These are phyloP conservation scores for Ammodytes dubius DNA, from an alignment of 2,113 vertebrate genomes.

Conservation along the genomic window DNA sequence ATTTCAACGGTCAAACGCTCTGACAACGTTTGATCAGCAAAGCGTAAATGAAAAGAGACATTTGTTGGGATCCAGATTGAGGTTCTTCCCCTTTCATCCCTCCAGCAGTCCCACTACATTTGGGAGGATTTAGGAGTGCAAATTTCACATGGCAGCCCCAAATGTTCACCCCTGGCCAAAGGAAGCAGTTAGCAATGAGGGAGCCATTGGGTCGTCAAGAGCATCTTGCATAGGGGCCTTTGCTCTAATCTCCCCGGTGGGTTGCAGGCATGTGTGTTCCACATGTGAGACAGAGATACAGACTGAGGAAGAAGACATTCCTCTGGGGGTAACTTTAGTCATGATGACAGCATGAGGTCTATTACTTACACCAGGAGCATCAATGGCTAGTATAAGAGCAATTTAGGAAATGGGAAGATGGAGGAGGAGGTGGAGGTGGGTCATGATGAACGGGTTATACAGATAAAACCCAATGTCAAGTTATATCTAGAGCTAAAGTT, in stretches of 20 bases:
- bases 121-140: constrained; percentile 57
- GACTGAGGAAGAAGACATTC: constrained; percentile 41
- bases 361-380: constrained; percentile 37
- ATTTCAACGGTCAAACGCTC: not conserved
- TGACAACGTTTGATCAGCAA: not conserved
- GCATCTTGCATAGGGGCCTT: constrained; percentile 1
- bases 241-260: not conserved
- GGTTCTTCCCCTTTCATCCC: constrained; percentile 19
- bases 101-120: constrained; percentile 49
- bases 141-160: constrained; percentile 29
- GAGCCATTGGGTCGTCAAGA: constrained; percentile 23
- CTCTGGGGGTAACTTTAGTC: constrained; percentile 37
- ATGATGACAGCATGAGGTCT: constrained; percentile 34
- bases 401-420: not conserved
- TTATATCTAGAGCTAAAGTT: not conserved
- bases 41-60: constrained; percentile 50
- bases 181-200: constrained; percentile 59
- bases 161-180: constrained; percentile 61
- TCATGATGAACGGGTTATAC: not conserved
- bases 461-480: not conserved
- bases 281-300: constrained; percentile 60
- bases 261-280: constrained; percentile 53
- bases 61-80: constrained; percentile 44
- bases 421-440: not conserved
- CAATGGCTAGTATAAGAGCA: not conserved